Conservation (phyloP, 2,113 vertebrate genomes). For the Donacobius atricapilla region DNA sequence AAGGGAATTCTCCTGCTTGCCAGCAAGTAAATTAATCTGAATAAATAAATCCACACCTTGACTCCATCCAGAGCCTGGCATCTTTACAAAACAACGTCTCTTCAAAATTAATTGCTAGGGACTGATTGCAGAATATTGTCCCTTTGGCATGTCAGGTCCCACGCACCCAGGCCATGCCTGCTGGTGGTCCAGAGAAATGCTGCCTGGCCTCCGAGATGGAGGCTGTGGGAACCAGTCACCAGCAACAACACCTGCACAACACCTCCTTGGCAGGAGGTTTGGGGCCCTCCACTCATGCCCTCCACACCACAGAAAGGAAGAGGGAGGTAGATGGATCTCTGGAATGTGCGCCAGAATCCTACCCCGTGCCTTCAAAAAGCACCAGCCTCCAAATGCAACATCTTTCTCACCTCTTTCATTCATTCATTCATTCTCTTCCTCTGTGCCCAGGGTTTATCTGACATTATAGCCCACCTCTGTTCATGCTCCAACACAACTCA, state of each 20-base stretch:
- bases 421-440: neutral
- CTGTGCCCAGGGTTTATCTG: neutral
- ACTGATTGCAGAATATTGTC: neutral
- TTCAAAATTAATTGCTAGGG: neutral
- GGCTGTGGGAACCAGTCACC: neutral
- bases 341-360: rapidly evolving
- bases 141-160: neutral
- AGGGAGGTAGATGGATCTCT: neutral
- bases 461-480: neutral
- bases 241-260: neutral
- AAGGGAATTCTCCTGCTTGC: neutral
- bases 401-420: neutral
- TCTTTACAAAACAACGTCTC: neutral
- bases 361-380: neutral
- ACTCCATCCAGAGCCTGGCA: neutral
- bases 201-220: neutral
- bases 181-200: neutral
- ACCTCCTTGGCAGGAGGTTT: neutral
- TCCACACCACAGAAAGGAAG: neutral
- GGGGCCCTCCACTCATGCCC: neutral
- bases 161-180: too few species aligned
- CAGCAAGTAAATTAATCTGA: neutral
- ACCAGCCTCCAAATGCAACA: neutral
- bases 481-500: neutral
- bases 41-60: neutral